Evolutionary conservation across 2,113 vertebrate species (phyloP).

Genomic region (Typhlomys cinereus): DNA sequence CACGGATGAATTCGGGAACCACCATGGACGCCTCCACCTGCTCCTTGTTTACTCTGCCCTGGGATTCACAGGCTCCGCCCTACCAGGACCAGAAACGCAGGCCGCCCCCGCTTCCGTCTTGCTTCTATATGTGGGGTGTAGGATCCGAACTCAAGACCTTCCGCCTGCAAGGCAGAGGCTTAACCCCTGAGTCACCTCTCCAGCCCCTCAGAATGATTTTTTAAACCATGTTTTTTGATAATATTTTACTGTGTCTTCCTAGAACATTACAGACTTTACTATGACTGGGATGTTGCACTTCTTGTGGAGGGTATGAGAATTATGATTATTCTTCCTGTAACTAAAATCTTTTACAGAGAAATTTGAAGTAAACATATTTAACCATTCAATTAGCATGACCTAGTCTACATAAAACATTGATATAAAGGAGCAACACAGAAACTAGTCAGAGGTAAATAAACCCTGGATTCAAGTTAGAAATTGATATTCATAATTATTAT

Average conservation of each 20-base stretch:
- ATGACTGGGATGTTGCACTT: background rate
- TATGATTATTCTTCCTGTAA: background rate
- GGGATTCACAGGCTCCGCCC: too few species aligned
- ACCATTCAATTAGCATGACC: background rate
- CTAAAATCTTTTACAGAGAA: background rate
- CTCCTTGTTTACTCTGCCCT: too few species aligned
- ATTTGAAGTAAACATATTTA: background rate
- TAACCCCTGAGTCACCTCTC: too few species aligned
- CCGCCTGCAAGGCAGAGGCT: too few species aligned
- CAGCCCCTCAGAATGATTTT: too few species aligned
- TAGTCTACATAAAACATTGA: background rate
- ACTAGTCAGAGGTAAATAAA: background rate
- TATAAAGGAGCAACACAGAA: background rate
- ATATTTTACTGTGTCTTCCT: background rate
- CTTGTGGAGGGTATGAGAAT: background rate
- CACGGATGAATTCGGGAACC: too few species aligned
- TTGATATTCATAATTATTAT: background rate
- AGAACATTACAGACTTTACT: background rate
- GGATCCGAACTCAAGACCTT: too few species aligned
- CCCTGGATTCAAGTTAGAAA: background rate
- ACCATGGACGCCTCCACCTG: too few species aligned
- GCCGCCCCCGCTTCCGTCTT: too few species aligned
- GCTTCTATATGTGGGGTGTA: too few species aligned
- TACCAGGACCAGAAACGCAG: too few species aligned
- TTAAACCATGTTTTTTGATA: background rate